Base-by-base conservation (phyloP, 30 jellyfish, hydroid and myxozoan species). In the Hydra vulgaris region DNA sequence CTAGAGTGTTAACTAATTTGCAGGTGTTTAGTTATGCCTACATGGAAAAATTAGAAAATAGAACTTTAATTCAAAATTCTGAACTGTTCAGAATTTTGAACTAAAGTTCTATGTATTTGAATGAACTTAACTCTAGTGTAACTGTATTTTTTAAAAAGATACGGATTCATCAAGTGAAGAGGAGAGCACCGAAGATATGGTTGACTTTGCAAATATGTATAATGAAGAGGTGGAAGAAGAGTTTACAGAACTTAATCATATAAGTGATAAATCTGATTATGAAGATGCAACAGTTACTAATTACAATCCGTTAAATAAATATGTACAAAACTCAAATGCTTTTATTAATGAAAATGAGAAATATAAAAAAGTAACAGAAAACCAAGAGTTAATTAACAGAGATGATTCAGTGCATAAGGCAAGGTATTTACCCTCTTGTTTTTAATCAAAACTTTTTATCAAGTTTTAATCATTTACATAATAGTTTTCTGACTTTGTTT, bases 381-480 rank as follows among this genome's bases (percentile, higher is more conserved):
- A 71, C 72, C 54, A 55, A 67, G 0, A 71, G 80, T 25, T 17
- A 23, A 73, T 61, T 24, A 22, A 24, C 16, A 67, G 68, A 18
- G 52, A 27, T 23, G 53, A n/a, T n/a, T 24, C 21, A 22, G 25
- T 26, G 72, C 74, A 72, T 88, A 83, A 88, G 96, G 96, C 94
- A 88, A 88, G 96, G 96, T 88, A 88, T 74, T 78, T 88, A 77
- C 86, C 70, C 66, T 69, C 69, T 71, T n/a, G 7, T 27, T 70
- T 71, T 21, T 18, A 18, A 25, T n/a, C n/a, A n/a, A n/a, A n/a
- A n/a, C n/a, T n/a, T n/a, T n/a, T n/a, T n/a, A n/a, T n/a, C n/a
- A n/a, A n/a, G n/a, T n/a, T n/a, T n/a, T n/a, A n/a, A n/a, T n/a
- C n/a, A n/a, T n/a, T n/a, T n/a, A n/a, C n/a, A n/a, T n/a, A n/a